A percentile compares a stretch with the other conserved stretches of the same genome.
These are phyloP conservation scores for Drosophila quadrilineata DNA, from an alignment of 1,140 invertebrate species.

Conservation along the genomic window DNA sequence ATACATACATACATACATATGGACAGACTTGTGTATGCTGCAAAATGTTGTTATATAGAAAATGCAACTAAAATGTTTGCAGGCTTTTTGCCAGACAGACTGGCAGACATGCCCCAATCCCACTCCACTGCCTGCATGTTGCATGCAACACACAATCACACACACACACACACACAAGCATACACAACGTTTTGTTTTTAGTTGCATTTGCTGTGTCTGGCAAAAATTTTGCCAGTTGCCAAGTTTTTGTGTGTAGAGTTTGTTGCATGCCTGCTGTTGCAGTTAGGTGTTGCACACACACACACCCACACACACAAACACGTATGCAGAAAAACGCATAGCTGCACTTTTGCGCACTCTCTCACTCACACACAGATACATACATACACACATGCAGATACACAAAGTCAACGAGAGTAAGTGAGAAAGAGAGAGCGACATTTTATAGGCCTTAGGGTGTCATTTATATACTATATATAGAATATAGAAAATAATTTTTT, in stretches of 20 bases:
- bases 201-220: conserved; percentile 61
- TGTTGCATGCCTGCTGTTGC: conserved; percentile 63
- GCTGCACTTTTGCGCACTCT: conserved; percentile 44
- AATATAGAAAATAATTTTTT: conserved; percentile 40
- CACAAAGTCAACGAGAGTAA: too few species aligned
- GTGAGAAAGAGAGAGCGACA: too few species aligned
- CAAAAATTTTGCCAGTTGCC: conserved; percentile 75
- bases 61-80: conserved; percentile 77
- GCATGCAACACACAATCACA: conserved; percentile 42
- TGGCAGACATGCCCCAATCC: neutral
- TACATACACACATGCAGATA: neutral
- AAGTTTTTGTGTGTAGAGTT: conserved; percentile 72
- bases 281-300: conserved; percentile 62
- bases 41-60: conserved; percentile 57
- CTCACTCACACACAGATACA: conserved; percentile 29
- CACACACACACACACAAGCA: too few species aligned
- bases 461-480: conserved; percentile 16
- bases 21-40: conserved; percentile 1
- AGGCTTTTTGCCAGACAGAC: conserved; percentile 63
- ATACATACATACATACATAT: conserved; percentile 1
- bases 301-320: conserved; percentile 4
- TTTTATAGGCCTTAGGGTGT: conserved; percentile 58
- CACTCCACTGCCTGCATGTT: conserved; percentile 16
- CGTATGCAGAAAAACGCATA: conserved; percentile 63
- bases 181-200: conserved; percentile 52